Percentiles rank a stretch among this genome's conserved stretches.
These are phyloP conservation scores for Miniopterus natalensis DNA, from an alignment of 2,113 vertebrate species.

Conservation along the genomic window DNA sequence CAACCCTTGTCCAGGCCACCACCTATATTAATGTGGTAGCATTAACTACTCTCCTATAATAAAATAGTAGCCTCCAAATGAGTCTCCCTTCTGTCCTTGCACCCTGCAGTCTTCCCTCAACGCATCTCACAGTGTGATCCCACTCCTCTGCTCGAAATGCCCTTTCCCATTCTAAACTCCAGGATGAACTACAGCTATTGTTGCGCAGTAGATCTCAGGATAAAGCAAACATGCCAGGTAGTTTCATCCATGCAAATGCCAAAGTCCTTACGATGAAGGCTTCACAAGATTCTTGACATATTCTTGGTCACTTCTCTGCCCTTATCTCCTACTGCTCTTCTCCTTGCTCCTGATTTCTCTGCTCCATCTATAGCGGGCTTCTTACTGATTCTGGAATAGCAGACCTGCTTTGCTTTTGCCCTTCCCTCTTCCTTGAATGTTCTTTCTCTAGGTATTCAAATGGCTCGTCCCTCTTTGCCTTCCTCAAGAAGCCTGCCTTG, in stretches of 20 bases:
- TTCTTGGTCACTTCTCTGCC: not conserved
- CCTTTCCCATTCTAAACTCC: no score
- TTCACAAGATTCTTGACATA: accelerated
- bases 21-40: not conserved
- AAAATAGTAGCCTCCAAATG: not conserved
- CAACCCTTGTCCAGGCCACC: accelerated
- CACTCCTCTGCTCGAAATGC: not conserved
- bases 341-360: not conserved
- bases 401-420: not conserved
- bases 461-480: accelerated
- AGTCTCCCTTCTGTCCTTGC: not conserved
- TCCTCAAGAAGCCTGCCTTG: not conserved
- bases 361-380: accelerated
- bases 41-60: not conserved
- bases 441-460: not conserved
- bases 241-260: not conserved
- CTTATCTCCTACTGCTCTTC: accelerated
- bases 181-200: not conserved
- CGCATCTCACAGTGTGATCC: not conserved
- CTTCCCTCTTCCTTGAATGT: not conserved
- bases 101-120: not conserved
- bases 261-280: not conserved
- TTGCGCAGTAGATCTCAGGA: not conserved
- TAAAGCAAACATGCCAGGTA: not conserved
- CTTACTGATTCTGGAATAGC: not conserved